phyloP scores from a whole-genome alignment of 2,797 vertebrate genomes.

The Malacoctenus gilli region DNA sequence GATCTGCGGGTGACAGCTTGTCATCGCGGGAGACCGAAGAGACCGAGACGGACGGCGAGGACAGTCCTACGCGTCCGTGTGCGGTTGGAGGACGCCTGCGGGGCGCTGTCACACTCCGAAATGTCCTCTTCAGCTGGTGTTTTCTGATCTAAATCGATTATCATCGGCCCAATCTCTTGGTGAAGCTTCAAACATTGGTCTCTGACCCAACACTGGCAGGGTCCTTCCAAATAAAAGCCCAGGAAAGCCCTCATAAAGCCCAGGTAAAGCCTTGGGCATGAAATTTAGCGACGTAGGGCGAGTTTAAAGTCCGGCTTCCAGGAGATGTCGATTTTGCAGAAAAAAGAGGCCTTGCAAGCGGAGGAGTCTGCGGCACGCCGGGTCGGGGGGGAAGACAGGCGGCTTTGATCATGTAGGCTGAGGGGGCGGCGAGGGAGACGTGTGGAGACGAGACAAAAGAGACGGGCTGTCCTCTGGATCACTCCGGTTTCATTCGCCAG shows the following conservation, averaged over 20 bases:
- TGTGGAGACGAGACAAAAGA: constrained; percentile 26
- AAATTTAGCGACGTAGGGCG: too few relatives aligned
- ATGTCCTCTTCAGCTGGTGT: background rate
- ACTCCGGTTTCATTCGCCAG: background rate
- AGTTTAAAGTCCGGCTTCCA: constrained; percentile 5
- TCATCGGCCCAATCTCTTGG: too few relatives aligned
- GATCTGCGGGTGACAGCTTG: constrained; percentile 39
- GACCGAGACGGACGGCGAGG: constrained; percentile 3
- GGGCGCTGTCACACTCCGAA: background rate
- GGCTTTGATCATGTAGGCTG: constrained; percentile 24
- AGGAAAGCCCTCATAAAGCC: too few relatives aligned
- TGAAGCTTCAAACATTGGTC: too few relatives aligned
- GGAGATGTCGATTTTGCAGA: constrained; percentile 12
- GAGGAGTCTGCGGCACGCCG: constrained; percentile 45
- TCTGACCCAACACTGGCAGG: too few relatives aligned
- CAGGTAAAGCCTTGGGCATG: too few relatives aligned
- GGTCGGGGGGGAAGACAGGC: constrained; percentile 33
- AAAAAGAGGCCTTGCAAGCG: constrained; percentile 23
- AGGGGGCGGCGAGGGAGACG: constrained; percentile 17
- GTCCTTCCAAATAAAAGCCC: too few relatives aligned
- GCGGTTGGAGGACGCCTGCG: background rate
- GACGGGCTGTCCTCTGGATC: constrained; percentile 15
- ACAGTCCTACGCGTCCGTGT: constrained; percentile 3
- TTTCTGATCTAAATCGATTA: background rate
- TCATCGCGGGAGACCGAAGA: constrained; percentile 31